Evolutionary conservation across 2,888 invertebrate species (phyloP), one percentile per base, ranked within the genome.

Genomic region (Drosophila mettleri): DNA sequence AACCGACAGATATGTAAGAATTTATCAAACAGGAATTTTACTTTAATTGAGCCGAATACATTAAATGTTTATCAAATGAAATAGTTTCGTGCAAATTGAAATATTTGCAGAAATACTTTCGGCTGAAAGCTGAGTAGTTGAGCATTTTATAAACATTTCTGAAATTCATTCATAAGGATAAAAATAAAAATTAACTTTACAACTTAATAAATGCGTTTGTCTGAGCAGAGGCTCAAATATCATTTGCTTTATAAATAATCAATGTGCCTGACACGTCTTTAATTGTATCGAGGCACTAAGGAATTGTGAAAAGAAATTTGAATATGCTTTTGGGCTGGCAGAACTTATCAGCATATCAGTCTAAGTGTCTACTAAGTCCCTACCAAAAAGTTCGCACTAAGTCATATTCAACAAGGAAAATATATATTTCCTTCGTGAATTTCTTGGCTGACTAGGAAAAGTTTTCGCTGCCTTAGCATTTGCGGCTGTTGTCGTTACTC

Each of bases 361-460:
- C 63, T 73, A 82, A 86, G 83, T 83, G 72, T 69, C 63, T 67
- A 64, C 72, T 66, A 76, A 80, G 80, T 68, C 66, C 20, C 18
- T n/a, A n/a, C 24, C 45, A 38, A 62, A 62, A 71, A 67, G 69
- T 72, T 71, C 36, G 49, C 49, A 55, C 24, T 43, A 59, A 68
- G 53, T 64, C 68, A 61, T 52, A 72, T 72, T 68, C 68, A 59
- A 61, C 58, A 62, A 61, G 60, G 58, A 65, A 69, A 66, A 81
- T 68, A 48, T 48, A 48, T 80, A 79, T 86, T 77, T 77, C 48
- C 67, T 64, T 69, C 74, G 69, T 82, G 80, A 80, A 84, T 82
- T 83, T 72, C 61, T 77, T 68, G 74, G 63, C 73, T 81, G 68
- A 74, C 76, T 86, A 51, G 58, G 34, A 54, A 74, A 75, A 75